Percentiles rank a stretch among this genome's conserved stretches.
Evolutionary conservation across 30 jellyfish, hydroid and myxozoan species (phyloP).

Genomic region (Nemopilema nomurai): DNA sequence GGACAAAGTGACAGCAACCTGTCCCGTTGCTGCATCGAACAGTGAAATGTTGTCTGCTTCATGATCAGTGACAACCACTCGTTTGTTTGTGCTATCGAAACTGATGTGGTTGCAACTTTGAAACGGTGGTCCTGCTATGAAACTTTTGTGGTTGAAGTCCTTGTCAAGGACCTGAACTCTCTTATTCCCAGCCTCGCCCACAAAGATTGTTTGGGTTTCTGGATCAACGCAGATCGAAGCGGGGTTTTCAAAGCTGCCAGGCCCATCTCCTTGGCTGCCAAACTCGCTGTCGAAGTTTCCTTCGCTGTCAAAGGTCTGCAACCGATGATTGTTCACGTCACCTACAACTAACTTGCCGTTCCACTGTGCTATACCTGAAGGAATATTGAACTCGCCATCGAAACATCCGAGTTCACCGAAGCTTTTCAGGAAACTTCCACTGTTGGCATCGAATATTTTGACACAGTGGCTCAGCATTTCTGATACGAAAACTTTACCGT

Average conservation of each 20-base stretch:
- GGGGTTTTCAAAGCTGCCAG: conserved; percentile 63
- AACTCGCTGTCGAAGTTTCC: conserved; percentile 50
- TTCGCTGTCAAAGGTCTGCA: conserved; percentile 47
- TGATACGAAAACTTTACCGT: conserved; percentile 56
- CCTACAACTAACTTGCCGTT: conserved; percentile 50
- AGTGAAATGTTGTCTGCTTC: conserved; percentile 50
- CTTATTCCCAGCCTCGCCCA: conserved; percentile 59
- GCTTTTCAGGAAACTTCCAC: conserved; percentile 43
- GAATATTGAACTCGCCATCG: conserved; percentile 70
- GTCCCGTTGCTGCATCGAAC: conserved; percentile 57
- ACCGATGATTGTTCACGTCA: conserved; percentile 54
- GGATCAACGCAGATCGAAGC: conserved; percentile 47
- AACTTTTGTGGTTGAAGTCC: conserved; percentile 60
- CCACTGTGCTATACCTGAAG: conserved; percentile 65
- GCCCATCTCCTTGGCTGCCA: conserved; percentile 71
- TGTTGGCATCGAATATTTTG: conserved; percentile 51
- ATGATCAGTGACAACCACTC: conserved; percentile 58
- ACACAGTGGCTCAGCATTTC: conserved; percentile 73
- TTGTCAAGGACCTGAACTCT: conserved; percentile 59
- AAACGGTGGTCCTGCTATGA: conserved; percentile 41
- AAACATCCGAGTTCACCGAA: conserved; percentile 64
- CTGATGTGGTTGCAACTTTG: conserved; percentile 60
- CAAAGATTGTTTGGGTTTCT: conserved; percentile 3
- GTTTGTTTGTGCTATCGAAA: conserved; percentile 48
- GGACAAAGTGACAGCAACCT: conserved; percentile 22